These are phyloP conservation scores for Erythrolamprus reginae DNA, from an alignment of 2,113 vertebrate species.

Conservation along the genomic window DNA sequence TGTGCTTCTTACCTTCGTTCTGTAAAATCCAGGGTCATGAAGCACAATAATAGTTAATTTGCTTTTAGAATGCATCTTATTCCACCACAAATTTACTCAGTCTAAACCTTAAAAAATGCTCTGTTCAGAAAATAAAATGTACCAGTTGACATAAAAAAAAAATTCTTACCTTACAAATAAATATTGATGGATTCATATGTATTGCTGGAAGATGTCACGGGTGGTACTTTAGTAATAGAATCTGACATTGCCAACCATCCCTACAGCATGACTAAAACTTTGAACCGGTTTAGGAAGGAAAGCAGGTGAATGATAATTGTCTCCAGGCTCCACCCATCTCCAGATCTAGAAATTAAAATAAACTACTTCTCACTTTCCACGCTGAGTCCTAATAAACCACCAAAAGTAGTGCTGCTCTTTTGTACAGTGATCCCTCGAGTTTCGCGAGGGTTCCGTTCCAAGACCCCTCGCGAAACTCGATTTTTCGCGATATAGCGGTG, in stretches of 20 bases:
- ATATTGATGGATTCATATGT: constrained; percentile 45
- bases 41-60: neutral
- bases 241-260: constrained; percentile 3
- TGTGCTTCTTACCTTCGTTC: neutral
- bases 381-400: neutral
- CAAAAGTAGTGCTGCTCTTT: neutral
- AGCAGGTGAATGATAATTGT: constrained; percentile 25
- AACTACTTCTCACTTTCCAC: constrained; percentile 6
- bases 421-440: no score
- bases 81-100: accelerated
- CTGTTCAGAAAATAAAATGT: neutral
- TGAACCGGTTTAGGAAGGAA: neutral
- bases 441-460: no score
- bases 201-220: neutral
- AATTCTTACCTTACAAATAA: constrained; percentile 52
- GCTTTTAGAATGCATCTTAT: neutral
- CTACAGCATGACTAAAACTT: neutral
- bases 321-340: constrained; percentile 47
- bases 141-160: neutral
- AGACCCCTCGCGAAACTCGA: no score
- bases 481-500: no score
- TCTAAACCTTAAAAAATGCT: neutral
- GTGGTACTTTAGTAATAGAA: neutral
- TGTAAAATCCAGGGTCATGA: neutral
- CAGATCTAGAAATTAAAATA: constrained; percentile 41